Percentiles rank a stretch among this genome's conserved stretches.
Conservation (phyloP, 2,888 invertebrate genomes). For the Bimastos eiseni region DNA sequence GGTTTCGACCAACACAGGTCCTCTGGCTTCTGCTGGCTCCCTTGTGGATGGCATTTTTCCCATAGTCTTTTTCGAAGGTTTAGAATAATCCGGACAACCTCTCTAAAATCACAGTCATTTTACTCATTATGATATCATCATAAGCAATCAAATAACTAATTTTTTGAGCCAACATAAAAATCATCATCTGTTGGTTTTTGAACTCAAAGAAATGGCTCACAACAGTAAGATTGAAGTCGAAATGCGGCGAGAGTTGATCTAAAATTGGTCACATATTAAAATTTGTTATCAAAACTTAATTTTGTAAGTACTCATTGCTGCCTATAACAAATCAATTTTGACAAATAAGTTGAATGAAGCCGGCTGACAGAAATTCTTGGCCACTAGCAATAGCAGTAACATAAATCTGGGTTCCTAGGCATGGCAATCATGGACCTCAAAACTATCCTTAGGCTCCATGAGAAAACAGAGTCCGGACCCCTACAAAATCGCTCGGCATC, state of each 20-base stretch:
- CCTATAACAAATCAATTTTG: neutral
- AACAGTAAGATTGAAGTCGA: no score
- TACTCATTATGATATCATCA: neutral
- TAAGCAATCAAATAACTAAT: neutral
- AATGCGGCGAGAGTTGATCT: no score
- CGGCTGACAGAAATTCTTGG: no score
- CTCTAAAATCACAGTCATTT: conserved; percentile 2
- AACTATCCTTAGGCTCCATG: no score
- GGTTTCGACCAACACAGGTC: conserved; percentile 59
- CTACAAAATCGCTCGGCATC: no score
- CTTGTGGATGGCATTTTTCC: neutral
- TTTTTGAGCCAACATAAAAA: neutral
- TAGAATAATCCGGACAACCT: conserved; percentile 21
- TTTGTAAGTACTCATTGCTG: neutral
- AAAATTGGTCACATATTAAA: neutral
- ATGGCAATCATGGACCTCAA: no score
- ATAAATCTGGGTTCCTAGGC: no score
- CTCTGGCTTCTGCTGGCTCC: neutral
- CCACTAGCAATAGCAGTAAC: no score
- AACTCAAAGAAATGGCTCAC: neutral
- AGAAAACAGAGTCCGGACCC: no score
- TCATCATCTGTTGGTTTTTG: neutral
- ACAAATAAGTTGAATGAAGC: neutral
- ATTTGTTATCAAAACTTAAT: neutral
- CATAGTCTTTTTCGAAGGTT: neutral